These are phyloP conservation scores for Gorilla gorilla DNA, from an alignment of 2,113 vertebrate species.

Conservation along the genomic window DNA sequence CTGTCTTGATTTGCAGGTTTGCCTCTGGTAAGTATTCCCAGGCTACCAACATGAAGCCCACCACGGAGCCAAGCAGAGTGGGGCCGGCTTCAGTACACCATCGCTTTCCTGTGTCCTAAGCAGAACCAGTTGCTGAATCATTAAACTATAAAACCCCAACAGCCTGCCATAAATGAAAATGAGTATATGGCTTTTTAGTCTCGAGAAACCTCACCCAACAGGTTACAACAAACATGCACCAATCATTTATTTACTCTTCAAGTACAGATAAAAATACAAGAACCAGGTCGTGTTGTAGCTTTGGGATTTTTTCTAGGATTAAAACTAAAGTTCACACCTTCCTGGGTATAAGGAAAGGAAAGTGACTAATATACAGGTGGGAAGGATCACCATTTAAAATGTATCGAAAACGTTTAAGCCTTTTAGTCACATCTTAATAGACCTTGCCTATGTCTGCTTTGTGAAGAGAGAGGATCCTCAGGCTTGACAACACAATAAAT, in stretches of 20 bases:
- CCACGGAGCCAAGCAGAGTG: accelerated
- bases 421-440: not conserved
- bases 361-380: not conserved
- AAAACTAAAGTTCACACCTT: not conserved
- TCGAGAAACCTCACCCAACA: not conserved
- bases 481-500: accelerated
- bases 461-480: not conserved
- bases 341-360: not conserved
- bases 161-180: not conserved
- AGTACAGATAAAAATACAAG: not conserved
- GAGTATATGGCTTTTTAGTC: not conserved
- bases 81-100: accelerated
- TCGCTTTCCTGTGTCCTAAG: not conserved
- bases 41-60: not conserved
- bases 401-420: not conserved
- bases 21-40: too few relatives aligned
- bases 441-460: not conserved
- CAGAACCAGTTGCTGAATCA: not conserved
- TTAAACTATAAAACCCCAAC: not conserved
- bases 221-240: not conserved
- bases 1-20: too few relatives aligned
- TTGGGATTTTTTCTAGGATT: not conserved
- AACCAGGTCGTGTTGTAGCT: not conserved
- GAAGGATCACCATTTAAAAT: not conserved
- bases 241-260: not conserved